A percentile compares a stretch with the other conserved stretches of the same genome.
phyloP scores from a whole-genome alignment of 1,140 invertebrate species.

The Drosophila rufa region DNA sequence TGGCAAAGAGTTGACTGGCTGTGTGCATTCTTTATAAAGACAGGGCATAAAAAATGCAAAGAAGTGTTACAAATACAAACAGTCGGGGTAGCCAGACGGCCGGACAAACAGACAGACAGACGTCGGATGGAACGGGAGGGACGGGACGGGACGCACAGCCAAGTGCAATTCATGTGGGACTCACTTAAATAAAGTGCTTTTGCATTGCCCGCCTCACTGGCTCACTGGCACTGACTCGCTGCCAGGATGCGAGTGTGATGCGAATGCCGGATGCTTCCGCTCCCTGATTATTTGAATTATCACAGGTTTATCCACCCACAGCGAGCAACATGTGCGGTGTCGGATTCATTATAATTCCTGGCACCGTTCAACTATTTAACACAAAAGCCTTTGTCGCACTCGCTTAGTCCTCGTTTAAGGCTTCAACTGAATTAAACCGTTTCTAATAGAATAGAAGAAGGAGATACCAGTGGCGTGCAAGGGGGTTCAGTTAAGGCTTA shows the following conservation, averaged over 20 bases:
- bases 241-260: constrained; percentile 45
- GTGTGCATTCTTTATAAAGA: constrained; percentile 67
- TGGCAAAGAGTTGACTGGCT: constrained; percentile 28
- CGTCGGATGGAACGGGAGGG: constrained; percentile 6
- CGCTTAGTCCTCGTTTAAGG: constrained; percentile 41
- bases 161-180: constrained; percentile 84
- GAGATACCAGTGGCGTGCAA: no score
- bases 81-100: constrained; percentile 46
- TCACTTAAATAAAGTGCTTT: constrained; percentile 85
- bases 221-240: constrained; percentile 38
- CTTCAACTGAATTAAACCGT: constrained; percentile 58
- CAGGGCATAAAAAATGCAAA: constrained; percentile 69
- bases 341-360: constrained; percentile 59
- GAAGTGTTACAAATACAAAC: constrained; percentile 82
- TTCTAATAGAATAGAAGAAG: constrained; percentile 1
- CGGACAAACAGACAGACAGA: constrained; percentile 22
- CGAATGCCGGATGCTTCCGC: constrained; percentile 60
- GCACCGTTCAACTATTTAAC: constrained; percentile 59
- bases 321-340: constrained; percentile 50
- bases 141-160: constrained; percentile 29
- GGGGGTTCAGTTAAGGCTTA: background rate
- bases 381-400: constrained; percentile 47
- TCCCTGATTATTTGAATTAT: constrained; percentile 78
- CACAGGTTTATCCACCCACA: constrained; percentile 54
- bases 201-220: constrained; percentile 70